phyloP scores from a whole-genome alignment of 2,888 invertebrate genomes.

The Pachliopta kotzebuea region DNA sequence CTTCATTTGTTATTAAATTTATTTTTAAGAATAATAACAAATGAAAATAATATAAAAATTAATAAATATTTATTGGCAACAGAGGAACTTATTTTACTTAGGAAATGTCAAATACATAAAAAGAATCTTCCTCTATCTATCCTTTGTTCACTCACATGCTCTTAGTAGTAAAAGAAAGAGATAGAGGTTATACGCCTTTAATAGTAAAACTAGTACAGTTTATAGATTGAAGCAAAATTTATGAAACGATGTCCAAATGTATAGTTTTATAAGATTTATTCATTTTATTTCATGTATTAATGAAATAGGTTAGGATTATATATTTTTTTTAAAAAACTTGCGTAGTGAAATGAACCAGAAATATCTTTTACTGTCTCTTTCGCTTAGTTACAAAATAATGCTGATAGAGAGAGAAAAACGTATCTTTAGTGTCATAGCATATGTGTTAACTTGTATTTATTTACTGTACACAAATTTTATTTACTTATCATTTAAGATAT shows the following conservation, averaged over 20 bases:
- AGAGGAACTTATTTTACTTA: not conserved
- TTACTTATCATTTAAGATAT: not conserved
- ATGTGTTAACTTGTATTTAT: not conserved
- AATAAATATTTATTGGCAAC: not conserved
- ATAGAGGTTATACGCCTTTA: not conserved
- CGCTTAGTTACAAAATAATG: not conserved
- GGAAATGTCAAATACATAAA: not conserved
- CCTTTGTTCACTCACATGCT: not conserved
- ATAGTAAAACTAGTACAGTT: not conserved
- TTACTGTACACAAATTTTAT: not conserved
- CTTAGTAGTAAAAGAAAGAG: slow-evolving; percentile 6
- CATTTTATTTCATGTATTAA: not conserved
- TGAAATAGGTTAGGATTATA: no score
- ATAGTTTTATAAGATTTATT: not conserved
- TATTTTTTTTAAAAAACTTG: no score
- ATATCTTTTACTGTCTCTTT: slow-evolving; percentile 19
- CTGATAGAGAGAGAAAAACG: slow-evolving; percentile 22
- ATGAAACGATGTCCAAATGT: not conserved
- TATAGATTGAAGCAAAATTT: not conserved
- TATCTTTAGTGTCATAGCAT: not conserved
- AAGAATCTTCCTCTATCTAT: slow-evolving; percentile 6
- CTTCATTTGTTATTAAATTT: not conserved
- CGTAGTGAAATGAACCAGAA: no score
- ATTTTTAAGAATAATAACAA: not conserved
- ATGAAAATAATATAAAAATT: not conserved